phyloP scores from a whole-genome alignment of 2,113 vertebrate species.

The Emydura subglobosa region DNA sequence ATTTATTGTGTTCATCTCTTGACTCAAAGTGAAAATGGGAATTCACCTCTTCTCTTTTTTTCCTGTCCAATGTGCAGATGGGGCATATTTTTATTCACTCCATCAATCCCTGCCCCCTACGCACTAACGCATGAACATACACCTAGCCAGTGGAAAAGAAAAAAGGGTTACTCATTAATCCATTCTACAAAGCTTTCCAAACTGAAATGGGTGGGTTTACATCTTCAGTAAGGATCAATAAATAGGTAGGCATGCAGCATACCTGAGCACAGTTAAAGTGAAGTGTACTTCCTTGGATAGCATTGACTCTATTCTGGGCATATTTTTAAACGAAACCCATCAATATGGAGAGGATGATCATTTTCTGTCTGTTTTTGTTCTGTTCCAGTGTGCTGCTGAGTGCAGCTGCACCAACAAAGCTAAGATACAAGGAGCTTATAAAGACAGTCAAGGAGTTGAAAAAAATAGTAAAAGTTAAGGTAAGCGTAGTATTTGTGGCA shows the following conservation, averaged over 20 bases:
- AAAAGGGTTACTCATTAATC: constrained; percentile 93
- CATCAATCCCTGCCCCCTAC: constrained; percentile 87
- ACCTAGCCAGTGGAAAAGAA: constrained; percentile 97
- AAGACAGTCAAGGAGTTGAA: constrained; percentile 51
- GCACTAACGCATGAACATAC: constrained; percentile 79
- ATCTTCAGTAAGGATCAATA: constrained; percentile 90
- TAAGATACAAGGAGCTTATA: constrained; percentile 61
- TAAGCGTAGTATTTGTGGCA: constrained; percentile 39
- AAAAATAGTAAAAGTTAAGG: constrained; percentile 70
- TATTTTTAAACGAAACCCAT: constrained; percentile 27
- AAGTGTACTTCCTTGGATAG: constrained; percentile 71
- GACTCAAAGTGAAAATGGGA: constrained; percentile 92
- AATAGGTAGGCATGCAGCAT: constrained; percentile 87
- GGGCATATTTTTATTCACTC: constrained; percentile 83
- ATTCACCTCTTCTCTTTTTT: constrained; percentile 90
- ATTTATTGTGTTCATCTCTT: constrained; percentile 71
- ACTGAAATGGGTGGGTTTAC: constrained; percentile 88
- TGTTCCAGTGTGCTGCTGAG: constrained; percentile 42
- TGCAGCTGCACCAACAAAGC: constrained; percentile 1
- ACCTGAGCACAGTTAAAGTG: constrained; percentile 78
- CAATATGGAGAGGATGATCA: constrained; percentile 73
- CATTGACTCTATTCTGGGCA: constrained; percentile 58
- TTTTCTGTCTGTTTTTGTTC: constrained; percentile 72
- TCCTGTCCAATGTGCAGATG: constrained; percentile 89
- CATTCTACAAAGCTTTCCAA: constrained; percentile 94